phyloP scores from a whole-genome alignment of 2,113 vertebrate genomes.

The Brienomyrus brachyistius region DNA sequence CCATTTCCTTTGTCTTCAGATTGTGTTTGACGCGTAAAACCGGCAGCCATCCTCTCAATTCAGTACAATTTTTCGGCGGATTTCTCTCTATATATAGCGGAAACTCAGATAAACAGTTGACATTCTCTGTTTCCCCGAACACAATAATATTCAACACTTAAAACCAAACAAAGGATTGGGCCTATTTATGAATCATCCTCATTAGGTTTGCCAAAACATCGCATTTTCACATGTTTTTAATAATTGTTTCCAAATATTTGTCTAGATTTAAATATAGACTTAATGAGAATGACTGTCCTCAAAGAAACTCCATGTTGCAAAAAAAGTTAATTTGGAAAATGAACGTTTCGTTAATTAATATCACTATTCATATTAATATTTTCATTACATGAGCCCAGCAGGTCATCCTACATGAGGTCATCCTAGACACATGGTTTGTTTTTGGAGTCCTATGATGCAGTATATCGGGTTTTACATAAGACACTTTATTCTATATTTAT shows the following conservation, averaged over 20 bases:
- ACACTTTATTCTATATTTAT: not conserved
- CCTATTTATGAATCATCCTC: not conserved
- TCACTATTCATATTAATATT: not conserved
- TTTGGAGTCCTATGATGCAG: not conserved
- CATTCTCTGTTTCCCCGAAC: not conserved
- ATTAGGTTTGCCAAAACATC: not conserved
- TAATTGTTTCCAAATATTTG: not conserved
- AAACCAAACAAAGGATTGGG: not conserved
- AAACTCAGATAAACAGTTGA: not conserved
- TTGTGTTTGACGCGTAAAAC: not conserved
- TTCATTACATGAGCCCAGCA: not conserved
- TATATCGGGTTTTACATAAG: not conserved
- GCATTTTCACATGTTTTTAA: not conserved
- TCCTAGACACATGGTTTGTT: not conserved
- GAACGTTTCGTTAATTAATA: not conserved
- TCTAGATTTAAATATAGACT: not conserved
- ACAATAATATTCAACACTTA: not conserved
- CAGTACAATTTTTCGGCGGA: not conserved
- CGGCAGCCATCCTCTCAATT: not conserved
- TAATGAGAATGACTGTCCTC: not conserved
- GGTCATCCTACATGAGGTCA: not conserved
- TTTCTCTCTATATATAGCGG: not conserved
- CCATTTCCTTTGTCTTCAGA: not conserved
- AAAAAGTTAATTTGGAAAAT: not conserved
- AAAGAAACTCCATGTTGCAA: not conserved